A percentile compares a stretch with the other conserved stretches of the same genome.
These are phyloP conservation scores for Lineus longissimus DNA, from an alignment of 1,140 invertebrate species.

Conservation along the genomic window DNA sequence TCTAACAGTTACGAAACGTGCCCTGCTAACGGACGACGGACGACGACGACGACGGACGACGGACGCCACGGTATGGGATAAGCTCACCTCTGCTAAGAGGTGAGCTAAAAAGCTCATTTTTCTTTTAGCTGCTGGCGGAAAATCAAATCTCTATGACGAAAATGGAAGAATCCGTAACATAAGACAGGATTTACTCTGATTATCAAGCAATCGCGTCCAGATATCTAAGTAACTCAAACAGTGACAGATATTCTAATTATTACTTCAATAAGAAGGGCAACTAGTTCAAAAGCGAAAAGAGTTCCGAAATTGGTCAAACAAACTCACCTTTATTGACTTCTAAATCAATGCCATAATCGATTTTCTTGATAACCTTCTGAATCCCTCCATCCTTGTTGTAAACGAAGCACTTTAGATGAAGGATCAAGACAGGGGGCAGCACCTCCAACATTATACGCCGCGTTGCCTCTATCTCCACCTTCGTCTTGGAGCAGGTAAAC, in stretches of 20 bases:
- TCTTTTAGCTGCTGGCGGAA: conserved; percentile 6
- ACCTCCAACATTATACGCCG: conserved; percentile 82
- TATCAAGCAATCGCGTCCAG: not conserved
- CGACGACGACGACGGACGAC: too few species aligned
- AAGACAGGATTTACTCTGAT: not conserved
- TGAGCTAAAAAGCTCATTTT: too few species aligned
- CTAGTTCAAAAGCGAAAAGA: too few species aligned
- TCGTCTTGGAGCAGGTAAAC: conserved; percentile 74
- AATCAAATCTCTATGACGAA: not conserved
- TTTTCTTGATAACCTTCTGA: conserved; percentile 83
- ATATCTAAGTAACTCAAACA: not conserved
- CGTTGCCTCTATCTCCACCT: conserved; percentile 75
- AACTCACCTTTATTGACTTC: conserved; percentile 82
- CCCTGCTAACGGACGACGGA: too few species aligned
- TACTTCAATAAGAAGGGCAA: too few species aligned
- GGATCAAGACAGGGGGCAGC: conserved; percentile 77
- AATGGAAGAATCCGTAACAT: not conserved
- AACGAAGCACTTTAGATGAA: conserved; percentile 79
- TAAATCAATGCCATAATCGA: conserved; percentile 83
- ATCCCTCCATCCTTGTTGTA: conserved; percentile 76
- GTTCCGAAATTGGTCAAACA: not conserved
- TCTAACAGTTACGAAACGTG: too few species aligned
- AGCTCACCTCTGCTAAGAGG: too few species aligned
- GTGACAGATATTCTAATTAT: too few species aligned
- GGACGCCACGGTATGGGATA: too few species aligned